These are phyloP conservation scores for Luscinia megarhynchos DNA, from an alignment of 2,797 vertebrate genomes.

Conservation along the genomic window DNA sequence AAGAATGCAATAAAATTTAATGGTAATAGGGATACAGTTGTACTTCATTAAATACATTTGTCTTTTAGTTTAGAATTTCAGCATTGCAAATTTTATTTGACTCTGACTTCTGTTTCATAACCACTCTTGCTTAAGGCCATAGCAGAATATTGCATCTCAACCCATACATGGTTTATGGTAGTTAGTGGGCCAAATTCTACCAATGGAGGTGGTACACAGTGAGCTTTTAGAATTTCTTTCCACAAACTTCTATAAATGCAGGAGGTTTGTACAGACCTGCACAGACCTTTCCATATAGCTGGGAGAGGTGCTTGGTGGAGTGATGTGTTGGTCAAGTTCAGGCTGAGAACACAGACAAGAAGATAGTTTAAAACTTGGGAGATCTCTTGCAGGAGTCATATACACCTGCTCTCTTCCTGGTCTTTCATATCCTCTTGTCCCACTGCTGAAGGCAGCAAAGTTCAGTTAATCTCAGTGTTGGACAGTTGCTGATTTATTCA, in stretches of 20 bases:
- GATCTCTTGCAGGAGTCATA: not conserved
- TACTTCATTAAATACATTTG: constrained; percentile 9
- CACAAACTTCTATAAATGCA: not conserved
- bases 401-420: not conserved
- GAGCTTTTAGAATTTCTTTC: not conserved
- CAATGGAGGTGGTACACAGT: not conserved
- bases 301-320: not conserved
- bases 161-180: not conserved
- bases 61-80: not conserved
- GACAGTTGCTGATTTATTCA: not conserved
- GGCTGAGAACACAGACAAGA: not conserved
- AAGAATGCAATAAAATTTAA: constrained; percentile 4
- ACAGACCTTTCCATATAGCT: not conserved
- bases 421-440: not conserved
- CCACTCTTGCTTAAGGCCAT: not conserved
- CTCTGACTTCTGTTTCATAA: not conserved
- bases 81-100: not conserved
- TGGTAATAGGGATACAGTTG: not conserved
- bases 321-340: not conserved
- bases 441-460: not conserved
- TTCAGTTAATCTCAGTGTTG: not conserved
- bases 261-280: not conserved
- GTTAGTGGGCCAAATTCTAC: not conserved
- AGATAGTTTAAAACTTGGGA: not conserved
- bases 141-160: not conserved